Percentiles rank a stretch among this genome's conserved stretches.
Conservation (phyloP, 2,888 invertebrate genomes). For the Gibbula magus region DNA sequence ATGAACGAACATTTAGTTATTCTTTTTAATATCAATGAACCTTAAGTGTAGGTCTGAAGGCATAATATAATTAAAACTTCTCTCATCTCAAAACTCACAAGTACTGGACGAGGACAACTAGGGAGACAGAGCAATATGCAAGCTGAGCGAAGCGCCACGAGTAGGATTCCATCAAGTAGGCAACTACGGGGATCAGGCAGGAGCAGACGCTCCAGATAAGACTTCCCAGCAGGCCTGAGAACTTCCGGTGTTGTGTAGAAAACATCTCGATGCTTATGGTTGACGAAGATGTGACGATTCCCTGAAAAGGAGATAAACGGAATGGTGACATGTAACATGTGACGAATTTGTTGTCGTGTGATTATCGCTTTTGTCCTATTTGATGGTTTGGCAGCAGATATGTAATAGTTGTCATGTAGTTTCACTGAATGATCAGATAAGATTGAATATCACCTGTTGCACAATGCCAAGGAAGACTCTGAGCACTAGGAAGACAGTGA, state of each 20-base stretch:
- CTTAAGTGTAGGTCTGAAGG: too few species aligned
- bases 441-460: conserved; percentile 13
- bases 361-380: too few species aligned
- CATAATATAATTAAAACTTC: too few species aligned
- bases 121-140: not conserved
- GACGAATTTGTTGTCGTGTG: too few species aligned
- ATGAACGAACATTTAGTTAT: too few species aligned
- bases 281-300: not conserved
- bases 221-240: not conserved
- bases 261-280: not conserved
- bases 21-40: too few species aligned
- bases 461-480: not conserved
- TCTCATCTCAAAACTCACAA: not conserved
- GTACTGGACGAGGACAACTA: not conserved
- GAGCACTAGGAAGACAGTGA: not conserved
- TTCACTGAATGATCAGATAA: too few species aligned
- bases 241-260: not conserved
- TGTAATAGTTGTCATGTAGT: too few species aligned
- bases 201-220: not conserved
- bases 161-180: conserved; percentile 17
- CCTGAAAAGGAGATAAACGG: too few species aligned
- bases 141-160: conserved; percentile 6
- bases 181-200: not conserved
- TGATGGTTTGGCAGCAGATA: too few species aligned
- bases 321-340: too few species aligned